These are phyloP conservation scores for Clupea harengus DNA, from an alignment of 2,113 vertebrate genomes.

Conservation along the genomic window DNA sequence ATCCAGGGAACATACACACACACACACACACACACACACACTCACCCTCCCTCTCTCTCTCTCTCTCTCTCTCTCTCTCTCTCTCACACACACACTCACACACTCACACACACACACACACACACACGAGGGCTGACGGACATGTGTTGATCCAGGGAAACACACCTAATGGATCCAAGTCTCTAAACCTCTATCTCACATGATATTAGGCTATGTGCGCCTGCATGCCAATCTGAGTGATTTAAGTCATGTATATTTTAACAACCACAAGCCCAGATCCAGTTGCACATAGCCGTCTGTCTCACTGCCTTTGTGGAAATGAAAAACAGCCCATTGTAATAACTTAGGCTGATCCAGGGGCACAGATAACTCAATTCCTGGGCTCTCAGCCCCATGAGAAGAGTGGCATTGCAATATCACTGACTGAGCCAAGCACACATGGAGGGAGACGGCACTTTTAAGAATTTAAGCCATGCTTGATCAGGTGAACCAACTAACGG, in stretches of 20 bases:
- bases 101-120: not conserved
- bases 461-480: not conserved
- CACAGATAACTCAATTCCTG: not conserved
- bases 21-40: not conserved
- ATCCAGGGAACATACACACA: not conserved
- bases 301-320: not conserved
- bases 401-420: not conserved
- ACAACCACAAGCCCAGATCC: not conserved
- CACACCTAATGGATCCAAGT: not conserved
- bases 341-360: not conserved
- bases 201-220: not conserved
- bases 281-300: not conserved
- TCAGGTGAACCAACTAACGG: conserved; percentile 1
- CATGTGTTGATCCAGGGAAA: not conserved
- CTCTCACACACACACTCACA: not conserved
- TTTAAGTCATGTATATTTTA: not conserved
- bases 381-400: not conserved
- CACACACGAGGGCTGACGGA: not conserved
- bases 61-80: too few relatives aligned
- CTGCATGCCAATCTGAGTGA: not conserved
- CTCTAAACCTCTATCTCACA: not conserved
- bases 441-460: not conserved
- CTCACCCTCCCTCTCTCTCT: too few relatives aligned
- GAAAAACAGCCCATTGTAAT: not conserved
- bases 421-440: not conserved